phyloP scores from a whole-genome alignment of 2,113 vertebrate species.

The Mesocricetus auratus region DNA sequence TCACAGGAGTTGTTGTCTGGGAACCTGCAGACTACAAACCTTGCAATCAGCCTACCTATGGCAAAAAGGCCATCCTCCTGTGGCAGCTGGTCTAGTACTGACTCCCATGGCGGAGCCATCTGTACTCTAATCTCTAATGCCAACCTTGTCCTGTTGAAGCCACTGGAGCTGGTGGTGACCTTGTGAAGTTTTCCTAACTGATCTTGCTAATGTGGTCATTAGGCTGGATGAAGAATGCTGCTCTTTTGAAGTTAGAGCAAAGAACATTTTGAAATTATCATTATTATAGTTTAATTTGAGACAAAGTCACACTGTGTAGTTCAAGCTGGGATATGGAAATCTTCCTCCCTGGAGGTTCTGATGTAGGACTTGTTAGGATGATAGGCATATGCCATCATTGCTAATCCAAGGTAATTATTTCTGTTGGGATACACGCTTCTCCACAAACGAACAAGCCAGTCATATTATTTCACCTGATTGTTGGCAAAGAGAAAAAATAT shows the following conservation, averaged over 20 bases:
- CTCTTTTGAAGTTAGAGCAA: conserved; percentile 7
- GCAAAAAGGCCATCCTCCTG: not conserved
- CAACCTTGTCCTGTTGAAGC: not conserved
- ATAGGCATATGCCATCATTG: not conserved
- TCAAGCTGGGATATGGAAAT: too few relatives aligned
- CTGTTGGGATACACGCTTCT: not conserved
- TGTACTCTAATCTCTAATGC: not conserved
- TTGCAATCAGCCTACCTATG: not conserved
- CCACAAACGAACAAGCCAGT: not conserved
- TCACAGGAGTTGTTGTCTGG: not conserved
- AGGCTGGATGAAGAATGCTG: not conserved
- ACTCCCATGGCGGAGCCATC: not conserved
- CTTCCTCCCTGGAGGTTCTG: not conserved
- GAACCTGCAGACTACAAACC: not conserved
- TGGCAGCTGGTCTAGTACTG: not conserved
- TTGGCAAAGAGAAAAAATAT: not conserved
- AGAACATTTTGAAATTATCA: not conserved
- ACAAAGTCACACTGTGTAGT: not conserved
- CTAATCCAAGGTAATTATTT: not conserved
- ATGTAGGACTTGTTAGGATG: not conserved
- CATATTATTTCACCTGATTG: not conserved
- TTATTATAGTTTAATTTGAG: not conserved
- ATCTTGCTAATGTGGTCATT: conserved; percentile 11
- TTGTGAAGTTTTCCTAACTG: not conserved
- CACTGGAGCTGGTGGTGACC: not conserved